phyloP scores from a whole-genome alignment of 2,888 invertebrate species.

The Mimumesa dahlbomi region DNA sequence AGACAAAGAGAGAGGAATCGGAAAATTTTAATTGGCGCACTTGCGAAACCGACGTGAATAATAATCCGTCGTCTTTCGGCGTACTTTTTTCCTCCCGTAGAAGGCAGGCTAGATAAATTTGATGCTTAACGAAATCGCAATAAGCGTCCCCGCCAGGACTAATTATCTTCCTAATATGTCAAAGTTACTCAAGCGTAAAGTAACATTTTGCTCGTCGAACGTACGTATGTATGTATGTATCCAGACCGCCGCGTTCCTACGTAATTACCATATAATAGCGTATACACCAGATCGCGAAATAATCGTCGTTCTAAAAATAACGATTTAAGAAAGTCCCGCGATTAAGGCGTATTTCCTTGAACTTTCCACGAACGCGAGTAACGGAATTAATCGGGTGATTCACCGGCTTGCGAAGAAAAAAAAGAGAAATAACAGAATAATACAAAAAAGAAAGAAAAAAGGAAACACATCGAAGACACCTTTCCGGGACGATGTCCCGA shows the following conservation, averaged over 20 bases:
- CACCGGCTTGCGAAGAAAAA: constrained; percentile 24
- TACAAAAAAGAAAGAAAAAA: no score
- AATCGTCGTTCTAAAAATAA: constrained; percentile 40
- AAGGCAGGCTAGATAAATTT: neutral
- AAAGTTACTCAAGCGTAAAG: constrained; percentile 48
- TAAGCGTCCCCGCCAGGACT: constrained; percentile 5
- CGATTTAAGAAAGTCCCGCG: constrained; percentile 29
- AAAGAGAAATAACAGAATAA: no score
- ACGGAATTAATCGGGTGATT: constrained; percentile 50
- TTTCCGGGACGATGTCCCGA: no score
- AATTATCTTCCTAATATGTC: constrained; percentile 43
- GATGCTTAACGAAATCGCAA: constrained; percentile 2
- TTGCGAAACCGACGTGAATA: neutral
- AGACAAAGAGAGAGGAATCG: neutral
- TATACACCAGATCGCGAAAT: constrained; percentile 28
- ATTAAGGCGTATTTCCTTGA: constrained; percentile 47
- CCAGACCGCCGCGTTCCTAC: neutral
- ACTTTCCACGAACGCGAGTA: constrained; percentile 50
- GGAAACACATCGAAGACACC: no score
- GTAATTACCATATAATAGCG: constrained; percentile 55
- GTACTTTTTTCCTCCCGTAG: neutral
- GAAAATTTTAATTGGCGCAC: neutral
- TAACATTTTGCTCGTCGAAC: constrained; percentile 29
- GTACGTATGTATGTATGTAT: constrained; percentile 1
- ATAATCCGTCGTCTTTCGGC: neutral